A percentile compares a stretch with the other conserved stretches of the same genome.
phyloP scores from a whole-genome alignment of 2,113 vertebrate genomes.

The Motacilla tschutschensis region DNA sequence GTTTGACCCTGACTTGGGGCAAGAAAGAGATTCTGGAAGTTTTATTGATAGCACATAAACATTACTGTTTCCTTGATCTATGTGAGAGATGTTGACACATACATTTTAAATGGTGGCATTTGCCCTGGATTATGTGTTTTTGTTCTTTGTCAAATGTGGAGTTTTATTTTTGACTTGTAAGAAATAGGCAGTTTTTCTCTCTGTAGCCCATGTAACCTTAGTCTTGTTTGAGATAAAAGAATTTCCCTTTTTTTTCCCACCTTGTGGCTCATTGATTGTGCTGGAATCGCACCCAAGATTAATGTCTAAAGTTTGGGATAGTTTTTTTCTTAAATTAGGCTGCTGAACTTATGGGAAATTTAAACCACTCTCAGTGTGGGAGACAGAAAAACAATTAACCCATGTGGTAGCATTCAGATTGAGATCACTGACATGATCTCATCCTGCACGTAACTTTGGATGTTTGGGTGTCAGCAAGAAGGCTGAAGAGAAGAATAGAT shows the following conservation, averaged over 20 bases:
- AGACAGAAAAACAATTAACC: slow-evolving; percentile 28
- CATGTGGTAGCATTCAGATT: slow-evolving; percentile 36
- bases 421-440: slow-evolving; percentile 47
- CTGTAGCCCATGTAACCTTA: background rate
- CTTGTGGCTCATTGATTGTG: background rate
- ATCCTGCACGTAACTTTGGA: slow-evolving; percentile 1
- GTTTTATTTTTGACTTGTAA: background rate
- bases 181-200: background rate
- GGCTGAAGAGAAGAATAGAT: background rate
- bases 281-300: background rate
- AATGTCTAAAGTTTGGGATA: background rate
- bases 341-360: slow-evolving; percentile 26
- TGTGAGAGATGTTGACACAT: background rate
- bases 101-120: background rate
- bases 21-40: background rate
- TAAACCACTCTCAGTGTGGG: background rate
- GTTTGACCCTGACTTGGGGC: background rate
- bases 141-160: background rate
- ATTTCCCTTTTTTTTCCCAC: background rate
- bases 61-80: background rate
- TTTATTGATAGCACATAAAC: background rate
- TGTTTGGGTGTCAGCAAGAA: slow-evolving; percentile 28
- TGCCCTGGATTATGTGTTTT: background rate
- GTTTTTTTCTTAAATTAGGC: slow-evolving; percentile 10
- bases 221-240: background rate